Base-by-base conservation (phyloP, 2,888 invertebrate species). In the Rotaria macrura region DNA sequence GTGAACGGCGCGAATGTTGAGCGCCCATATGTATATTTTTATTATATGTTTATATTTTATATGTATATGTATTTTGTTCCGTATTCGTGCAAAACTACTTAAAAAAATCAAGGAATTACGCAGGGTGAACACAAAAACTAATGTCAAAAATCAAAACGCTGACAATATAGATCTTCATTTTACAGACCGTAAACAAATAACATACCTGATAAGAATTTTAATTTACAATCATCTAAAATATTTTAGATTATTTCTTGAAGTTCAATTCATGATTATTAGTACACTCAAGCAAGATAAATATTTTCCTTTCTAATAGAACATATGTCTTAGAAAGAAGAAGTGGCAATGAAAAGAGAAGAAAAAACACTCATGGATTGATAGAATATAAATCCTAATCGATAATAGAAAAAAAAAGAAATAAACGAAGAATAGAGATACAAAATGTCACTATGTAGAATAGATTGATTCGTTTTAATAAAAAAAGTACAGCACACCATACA, bases 21-120 rank as follows among this genome's bases (percentile, higher is more conserved):
- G 79, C 79, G n/a, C 79, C 79, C 79, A 79, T 79, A 74, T 74
- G 43, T 74, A 25, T 74, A 17, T 79, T 34, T 57, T 29, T 57
- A 20, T 12, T 57, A 29, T n/a, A 12, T 29, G 14, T 57, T n/a
- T 57, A 25, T 14, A 14, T n/a, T n/a, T n/a, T n/a, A n/a, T n/a
- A n/a, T n/a, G n/a, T n/a, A n/a, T n/a, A n/a, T n/a, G n/a, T n/a
- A n/a, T n/a, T n/a, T n/a, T n/a, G n/a, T n/a, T n/a, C n/a, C n/a
- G n/a, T n/a, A n/a, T 57, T 1, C 34, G n/a, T 65, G 34, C 17
- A 6, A 65, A 17, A 29, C 65, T 65, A 65, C 20, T 52, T 65
- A 65, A 38, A 29, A 29, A 34, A 34, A 65, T 65, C 65, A 65
- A 7, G 65, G 65, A 17, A 65, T 65, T 54, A 34, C 17, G 65